Conservation (phyloP, 2,888 invertebrate genomes). For the Hirtodrosophila trivittata region DNA sequence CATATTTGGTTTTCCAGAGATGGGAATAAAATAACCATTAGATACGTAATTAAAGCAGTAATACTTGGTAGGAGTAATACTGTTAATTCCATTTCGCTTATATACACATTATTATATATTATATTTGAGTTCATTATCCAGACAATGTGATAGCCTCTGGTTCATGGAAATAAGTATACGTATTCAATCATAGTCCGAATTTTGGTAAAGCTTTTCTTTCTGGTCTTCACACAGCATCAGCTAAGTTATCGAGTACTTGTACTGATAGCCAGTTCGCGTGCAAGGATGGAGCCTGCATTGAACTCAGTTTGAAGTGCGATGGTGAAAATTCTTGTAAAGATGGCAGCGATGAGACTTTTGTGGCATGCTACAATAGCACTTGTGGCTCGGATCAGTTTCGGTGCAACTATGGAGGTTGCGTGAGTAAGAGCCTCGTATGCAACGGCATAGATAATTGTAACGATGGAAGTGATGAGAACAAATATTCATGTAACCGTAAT, state of each 20-base stretch:
- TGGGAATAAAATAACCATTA: too few relatives aligned
- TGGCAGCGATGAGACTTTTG: slow-evolving; percentile 35
- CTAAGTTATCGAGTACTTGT: background rate
- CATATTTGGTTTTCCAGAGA: too few relatives aligned
- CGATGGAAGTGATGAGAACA: slow-evolving; percentile 47
- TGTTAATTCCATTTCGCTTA: too few relatives aligned
- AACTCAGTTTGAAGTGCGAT: slow-evolving; percentile 16
- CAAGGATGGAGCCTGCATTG: background rate
- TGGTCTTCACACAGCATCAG: background rate
- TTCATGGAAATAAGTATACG: too few relatives aligned
- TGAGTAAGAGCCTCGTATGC: background rate
- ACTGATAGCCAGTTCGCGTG: background rate
- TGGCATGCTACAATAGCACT: slow-evolving; percentile 1
- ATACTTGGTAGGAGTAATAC: too few relatives aligned
- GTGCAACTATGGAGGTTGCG: slow-evolving; percentile 51
- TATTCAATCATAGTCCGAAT: too few relatives aligned
- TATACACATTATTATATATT: too few relatives aligned
- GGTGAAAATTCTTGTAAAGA: slow-evolving; percentile 25
- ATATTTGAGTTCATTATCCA: too few relatives aligned
- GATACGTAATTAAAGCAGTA: too few relatives aligned
- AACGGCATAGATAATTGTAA: slow-evolving; percentile 14
- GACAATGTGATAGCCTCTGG: too few relatives aligned
- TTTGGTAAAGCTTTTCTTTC: too few relatives aligned
- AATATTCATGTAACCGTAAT: slow-evolving; percentile 10
- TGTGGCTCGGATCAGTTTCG: slow-evolving; percentile 14